Evolutionary conservation across 2,797 vertebrate genomes (phyloP), one percentile per base, ranked within the genome.

Genomic region (Aythya fuligula): DNA sequence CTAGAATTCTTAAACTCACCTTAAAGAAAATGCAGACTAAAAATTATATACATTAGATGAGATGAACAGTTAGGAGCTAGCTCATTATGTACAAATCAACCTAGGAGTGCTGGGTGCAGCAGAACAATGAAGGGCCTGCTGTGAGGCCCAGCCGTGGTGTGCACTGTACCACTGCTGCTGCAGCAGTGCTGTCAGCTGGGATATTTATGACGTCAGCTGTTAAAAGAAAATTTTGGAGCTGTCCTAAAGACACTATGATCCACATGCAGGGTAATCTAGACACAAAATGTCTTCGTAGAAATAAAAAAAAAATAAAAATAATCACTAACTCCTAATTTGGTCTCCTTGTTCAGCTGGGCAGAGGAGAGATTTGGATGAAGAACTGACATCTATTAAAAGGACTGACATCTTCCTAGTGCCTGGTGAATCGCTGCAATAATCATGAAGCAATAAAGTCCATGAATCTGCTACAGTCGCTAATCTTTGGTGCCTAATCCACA

Each of bases 401-500:
- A 92, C 2, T 76, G 74, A 87, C 30, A 65, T 39, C 71, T 70
- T 41, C 65, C 39, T n/a, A 28, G 43, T 28, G 38, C 18, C 56
- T 91, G 85, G 34, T 81, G 90, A 79, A 90, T 78, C 47, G 25
- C 28, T 43, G 57, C 2, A 8, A 51, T 80, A 84, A 85, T 47
- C 2, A 3, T 18, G 38, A 77, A 79, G 82, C 51, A 92, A 80
- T 54, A 54, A 95, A 88, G 60, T 22, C 83, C 82, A 73, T 28
- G 81, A 79, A 91, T 91, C 76, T 89, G 83, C 73, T 93, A 69
- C 60, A 92, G 87, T 90, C 79, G 92, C 86, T 85, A 53, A 88
- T 93, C 92, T 93, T 36, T 4, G 5, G 15, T 2, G 34, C 57
- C 67, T 69, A 58, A 91, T 71, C 84, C 69, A 72, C 90, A 85